Evolutionary conservation across 2,797 vertebrate species (phyloP), one percentile per base, ranked within the genome.

Genomic region (Myotis pilosus): DNA sequence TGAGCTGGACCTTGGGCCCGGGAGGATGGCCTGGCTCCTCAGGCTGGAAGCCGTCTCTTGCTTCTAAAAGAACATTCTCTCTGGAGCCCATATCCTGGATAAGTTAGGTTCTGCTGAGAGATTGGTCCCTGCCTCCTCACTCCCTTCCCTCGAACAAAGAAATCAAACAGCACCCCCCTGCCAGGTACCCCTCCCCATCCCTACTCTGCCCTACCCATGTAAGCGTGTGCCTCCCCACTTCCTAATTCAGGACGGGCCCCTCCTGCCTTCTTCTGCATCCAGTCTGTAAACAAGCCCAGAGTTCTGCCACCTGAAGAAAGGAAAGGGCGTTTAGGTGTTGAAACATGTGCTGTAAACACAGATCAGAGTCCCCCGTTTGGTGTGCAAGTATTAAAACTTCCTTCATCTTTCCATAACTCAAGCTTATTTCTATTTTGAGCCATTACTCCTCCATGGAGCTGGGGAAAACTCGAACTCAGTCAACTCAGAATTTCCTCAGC

Each of bases 41-140:
- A 38, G 5, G 1, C 41, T n/a, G 16, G 20, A 20, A 75, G 15
- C 25, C 36, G 71, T 78, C 85, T 92, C 38, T 78, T 60, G 25
- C 71, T 79, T 83, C 84, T 74, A 64, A 79, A 91, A 79, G 71
- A 75, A 95, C 83, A 47, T 36, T 55, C 6, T 6, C 19, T 66
- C 2, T 7, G 49, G 41, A 53, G 33, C 41, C 49, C 64, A 8
- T 4, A 10, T 22, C 44, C 44, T 30, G 16, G 38, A 23, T 60
- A 55, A 84, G 25, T 53, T 28, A 30, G 25, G 11, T n/a, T 41
- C 23, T 4, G 17, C 64, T 13, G 47, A 86, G 83, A 84, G 20
- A 13, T 1, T 28, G 28, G 36, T 36, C 8, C 10, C 68, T 15
- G 30, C 20, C 47, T 74, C 69, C 69, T 89, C 36, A 49, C 20